A percentile compares a stretch with the other conserved stretches of the same genome.
Evolutionary conservation across 2,797 vertebrate genomes (phyloP).

Genomic region (Aldrovandia affinis): DNA sequence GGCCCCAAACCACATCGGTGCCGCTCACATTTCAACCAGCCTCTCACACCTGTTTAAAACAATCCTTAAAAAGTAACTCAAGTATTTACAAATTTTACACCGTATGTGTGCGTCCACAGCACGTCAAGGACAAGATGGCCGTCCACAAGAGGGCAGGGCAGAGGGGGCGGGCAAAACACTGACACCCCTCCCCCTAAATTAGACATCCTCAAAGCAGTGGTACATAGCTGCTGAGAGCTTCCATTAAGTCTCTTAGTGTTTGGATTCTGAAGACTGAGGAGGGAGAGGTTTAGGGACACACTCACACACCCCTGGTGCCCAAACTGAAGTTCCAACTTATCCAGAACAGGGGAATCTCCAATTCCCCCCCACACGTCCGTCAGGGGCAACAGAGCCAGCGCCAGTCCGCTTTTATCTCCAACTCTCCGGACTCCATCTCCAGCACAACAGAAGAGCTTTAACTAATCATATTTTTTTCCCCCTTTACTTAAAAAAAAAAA

Average conservation of each 20-base stretch:
- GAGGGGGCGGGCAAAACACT: slow-evolving; percentile 46
- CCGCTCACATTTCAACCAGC: slow-evolving; percentile 74
- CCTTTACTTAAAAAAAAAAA: slow-evolving; percentile 55
- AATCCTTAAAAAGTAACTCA: slow-evolving; percentile 73
- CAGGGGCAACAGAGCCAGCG: slow-evolving; percentile 54
- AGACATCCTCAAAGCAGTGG: slow-evolving; percentile 64
- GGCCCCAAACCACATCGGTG: slow-evolving; percentile 83
- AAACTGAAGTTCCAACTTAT: slow-evolving; percentile 41
- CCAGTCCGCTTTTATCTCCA: not conserved
- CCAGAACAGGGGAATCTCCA: slow-evolving; percentile 39
- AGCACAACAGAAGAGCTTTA: not conserved
- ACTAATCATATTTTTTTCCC: not conserved
- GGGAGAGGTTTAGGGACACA: slow-evolving; percentile 59
- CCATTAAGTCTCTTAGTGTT: slow-evolving; percentile 65
- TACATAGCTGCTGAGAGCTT: slow-evolving; percentile 57
- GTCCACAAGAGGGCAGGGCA: slow-evolving; percentile 61
- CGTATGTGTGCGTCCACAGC: slow-evolving; percentile 51
- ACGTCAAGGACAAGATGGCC: slow-evolving; percentile 64
- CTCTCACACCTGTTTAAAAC: slow-evolving; percentile 85
- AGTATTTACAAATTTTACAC: slow-evolving; percentile 77
- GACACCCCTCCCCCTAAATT: slow-evolving; percentile 56
- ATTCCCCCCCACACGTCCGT: slow-evolving; percentile 54
- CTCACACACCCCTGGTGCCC: slow-evolving; percentile 56
- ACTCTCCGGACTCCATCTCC: not conserved
- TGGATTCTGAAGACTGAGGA: slow-evolving; percentile 65